Percentiles rank a stretch among this genome's conserved stretches.
phyloP scores from a whole-genome alignment of 2,888 invertebrate species.

The Stenichneumon culpator region DNA sequence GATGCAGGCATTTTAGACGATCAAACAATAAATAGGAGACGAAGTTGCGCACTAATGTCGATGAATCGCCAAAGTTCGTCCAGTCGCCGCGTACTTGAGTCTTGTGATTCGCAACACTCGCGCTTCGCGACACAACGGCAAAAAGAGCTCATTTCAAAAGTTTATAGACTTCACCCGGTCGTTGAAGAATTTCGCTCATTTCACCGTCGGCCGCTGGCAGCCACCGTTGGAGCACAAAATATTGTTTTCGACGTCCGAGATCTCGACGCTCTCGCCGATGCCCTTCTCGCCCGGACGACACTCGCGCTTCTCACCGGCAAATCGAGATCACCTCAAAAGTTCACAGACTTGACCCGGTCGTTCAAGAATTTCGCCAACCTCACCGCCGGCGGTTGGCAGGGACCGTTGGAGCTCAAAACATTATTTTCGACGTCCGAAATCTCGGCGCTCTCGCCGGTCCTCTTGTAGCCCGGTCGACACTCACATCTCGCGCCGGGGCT shows the following conservation, averaged over 20 bases:
- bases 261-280: constrained; percentile 79
- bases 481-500: constrained; percentile 87
- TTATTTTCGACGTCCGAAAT: constrained; percentile 82
- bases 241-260: constrained; percentile 81
- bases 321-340: constrained; percentile 47
- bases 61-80: neutral
- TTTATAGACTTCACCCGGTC: constrained; percentile 78
- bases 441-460: constrained; percentile 79
- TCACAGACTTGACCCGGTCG: constrained; percentile 78
- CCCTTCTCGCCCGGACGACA: constrained; percentile 89
- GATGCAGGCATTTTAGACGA: constrained; percentile 26
- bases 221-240: constrained; percentile 78
- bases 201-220: constrained; percentile 89
- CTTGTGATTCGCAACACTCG: constrained; percentile 10
- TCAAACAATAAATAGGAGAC: constrained; percentile 51
- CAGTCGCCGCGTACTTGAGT: constrained; percentile 27
- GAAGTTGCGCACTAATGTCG: constrained; percentile 2
- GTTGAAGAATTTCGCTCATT: constrained; percentile 89
- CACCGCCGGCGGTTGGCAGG: constrained; percentile 89
- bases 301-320: constrained; percentile 84
- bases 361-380: constrained; percentile 89
- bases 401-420: constrained; percentile 76
- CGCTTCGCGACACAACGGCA: neutral
- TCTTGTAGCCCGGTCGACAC: constrained; percentile 89
- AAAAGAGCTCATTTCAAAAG: constrained; percentile 42